Conservation (phyloP, 2,888 invertebrate species). For the Nesidiocoris tenuis region DNA sequence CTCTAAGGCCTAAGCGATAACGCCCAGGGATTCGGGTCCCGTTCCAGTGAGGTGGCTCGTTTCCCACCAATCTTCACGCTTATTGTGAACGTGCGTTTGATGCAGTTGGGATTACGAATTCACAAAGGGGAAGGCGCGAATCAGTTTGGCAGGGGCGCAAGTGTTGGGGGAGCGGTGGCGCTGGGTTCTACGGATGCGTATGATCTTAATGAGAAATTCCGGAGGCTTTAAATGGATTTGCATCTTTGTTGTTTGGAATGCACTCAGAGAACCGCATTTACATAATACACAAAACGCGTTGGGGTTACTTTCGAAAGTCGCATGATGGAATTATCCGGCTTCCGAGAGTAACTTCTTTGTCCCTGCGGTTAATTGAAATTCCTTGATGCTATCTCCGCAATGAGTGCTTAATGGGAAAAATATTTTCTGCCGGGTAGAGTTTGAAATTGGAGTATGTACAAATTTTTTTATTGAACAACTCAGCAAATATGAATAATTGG, state of each 20-base stretch:
- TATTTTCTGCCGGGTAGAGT: too few species aligned
- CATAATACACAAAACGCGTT: conserved; percentile 18
- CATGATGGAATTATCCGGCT: neutral
- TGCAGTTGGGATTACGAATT: conserved; percentile 27
- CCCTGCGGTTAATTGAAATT: neutral
- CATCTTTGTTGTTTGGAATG: conserved; percentile 38
- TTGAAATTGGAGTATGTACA: too few species aligned
- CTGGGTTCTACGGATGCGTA: conserved; percentile 8
- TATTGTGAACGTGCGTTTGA: conserved; percentile 23
- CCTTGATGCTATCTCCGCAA: neutral
- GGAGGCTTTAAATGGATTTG: conserved; percentile 35
- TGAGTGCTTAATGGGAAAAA: neutral
- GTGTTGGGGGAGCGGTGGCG: neutral
- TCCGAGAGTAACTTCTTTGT: neutral
- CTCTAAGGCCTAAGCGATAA: neutral
- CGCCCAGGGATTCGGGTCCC: neutral
- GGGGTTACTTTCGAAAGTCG: neutral
- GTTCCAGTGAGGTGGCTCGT: neutral
- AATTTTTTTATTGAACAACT: too few species aligned
- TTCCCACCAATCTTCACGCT: neutral
- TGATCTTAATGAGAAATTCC: conserved; percentile 42
- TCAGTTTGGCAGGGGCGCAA: conserved; percentile 13
- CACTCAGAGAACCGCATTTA: conserved; percentile 30
- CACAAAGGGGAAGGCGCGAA: conserved; percentile 36
- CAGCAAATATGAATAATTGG: too few species aligned